Base-by-base conservation (phyloP, 2,888 invertebrate genomes). In the Furcula furcula region DNA sequence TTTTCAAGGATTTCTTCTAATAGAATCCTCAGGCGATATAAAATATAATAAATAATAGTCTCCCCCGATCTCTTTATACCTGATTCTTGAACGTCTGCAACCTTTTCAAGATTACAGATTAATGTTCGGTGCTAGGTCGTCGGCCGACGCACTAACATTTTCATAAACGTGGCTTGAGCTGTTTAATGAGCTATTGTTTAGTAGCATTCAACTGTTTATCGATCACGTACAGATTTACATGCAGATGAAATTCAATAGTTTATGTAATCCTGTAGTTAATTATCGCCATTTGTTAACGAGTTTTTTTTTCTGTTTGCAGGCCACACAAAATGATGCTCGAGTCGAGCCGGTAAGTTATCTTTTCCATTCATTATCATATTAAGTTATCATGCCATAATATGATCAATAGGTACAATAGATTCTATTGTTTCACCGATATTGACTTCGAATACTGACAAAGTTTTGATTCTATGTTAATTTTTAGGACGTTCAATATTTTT, bases 251-350 rank as follows among this genome's bases (percentile, higher is more conserved):
- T 32, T 25, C 26, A 14, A 10, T 16, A 23, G 19, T 7, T n/a
- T 16, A 18, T 50, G 31, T 48, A 29, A 34, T 43, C 31, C 27
- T 20, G 31, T 33, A 31, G 15, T 33, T 36, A 35, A 37, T 45
- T 40, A 27, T 32, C 29, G 34, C 30, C 29, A 14, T 41, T 51
- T 56, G 40, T 45, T 55, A 51, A 61, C 54, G 34, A 38, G 19
- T 40, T 46, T 47, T 58, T 62, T 65, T 60, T 69, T 70, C 36
- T 69, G 39, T 62, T 79, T 75, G 34, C 86, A 87, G 85, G 84
- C 85, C 86, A 66, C 85, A 82, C 85, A 86, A 86, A 84, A 87
- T 87, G 85, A 84, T 85, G 85, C 75, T 83, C 81, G 86, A 86
- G 81, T 80, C 85, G 78, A 85, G 76, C 77, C 84, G 86, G 86